A percentile compares a stretch with the other conserved stretches of the same genome.
Conservation (phyloP, 1,140 invertebrate species). For the Trypoxylus dichotomus region DNA sequence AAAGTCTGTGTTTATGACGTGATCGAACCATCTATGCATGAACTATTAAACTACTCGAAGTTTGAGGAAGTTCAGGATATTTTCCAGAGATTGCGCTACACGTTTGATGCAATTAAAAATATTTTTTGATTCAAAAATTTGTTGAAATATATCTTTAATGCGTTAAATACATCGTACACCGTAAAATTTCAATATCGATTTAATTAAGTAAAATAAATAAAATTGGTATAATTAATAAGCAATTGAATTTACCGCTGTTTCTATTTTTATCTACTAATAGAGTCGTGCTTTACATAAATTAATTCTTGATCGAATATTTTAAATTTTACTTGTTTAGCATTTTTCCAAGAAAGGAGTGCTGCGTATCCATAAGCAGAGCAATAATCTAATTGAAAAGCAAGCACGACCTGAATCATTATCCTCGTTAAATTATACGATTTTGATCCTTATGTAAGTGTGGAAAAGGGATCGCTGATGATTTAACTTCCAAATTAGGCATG, state of each 20-base stretch:
- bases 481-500: background rate
- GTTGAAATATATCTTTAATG: no score
- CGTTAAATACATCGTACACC: no score
- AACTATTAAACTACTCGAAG: no score
- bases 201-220: no score
- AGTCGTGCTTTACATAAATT: background rate
- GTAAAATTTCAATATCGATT: no score
- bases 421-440: background rate
- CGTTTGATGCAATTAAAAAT: no score
- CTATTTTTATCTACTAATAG: background rate
- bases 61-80: no score
- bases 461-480: background rate
- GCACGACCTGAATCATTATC: background rate
- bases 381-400: conserved; percentile 14
- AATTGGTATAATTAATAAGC: background rate
- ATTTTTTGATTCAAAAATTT: no score
- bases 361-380: background rate
- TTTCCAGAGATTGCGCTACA: no score
- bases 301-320: background rate
- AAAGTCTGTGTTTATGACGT: no score
- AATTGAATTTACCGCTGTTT: background rate
- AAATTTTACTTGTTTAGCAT: background rate
- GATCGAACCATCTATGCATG: no score
- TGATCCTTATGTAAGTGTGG: background rate
- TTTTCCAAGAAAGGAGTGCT: background rate